Conservation (phyloP, 1,140 invertebrate species). For the Augochlora pura region DNA sequence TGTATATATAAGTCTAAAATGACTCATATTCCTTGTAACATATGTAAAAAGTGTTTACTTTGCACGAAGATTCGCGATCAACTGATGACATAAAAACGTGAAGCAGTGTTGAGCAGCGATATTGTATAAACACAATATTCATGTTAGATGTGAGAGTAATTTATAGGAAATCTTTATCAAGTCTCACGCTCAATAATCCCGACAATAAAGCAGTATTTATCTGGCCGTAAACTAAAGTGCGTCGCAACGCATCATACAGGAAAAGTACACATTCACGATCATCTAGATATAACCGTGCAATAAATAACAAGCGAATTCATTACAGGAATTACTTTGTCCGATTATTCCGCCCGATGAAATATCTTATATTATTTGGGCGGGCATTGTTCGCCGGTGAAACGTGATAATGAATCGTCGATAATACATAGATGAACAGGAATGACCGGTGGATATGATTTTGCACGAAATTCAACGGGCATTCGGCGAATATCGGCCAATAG, state of each 20-base stretch:
- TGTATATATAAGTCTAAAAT: no score
- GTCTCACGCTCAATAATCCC: no score
- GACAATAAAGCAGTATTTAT: no score
- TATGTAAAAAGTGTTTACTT: no score
- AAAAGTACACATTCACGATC: neutral
- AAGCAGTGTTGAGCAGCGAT: no score
- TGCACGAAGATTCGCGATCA: no score
- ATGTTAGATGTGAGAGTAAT: no score
- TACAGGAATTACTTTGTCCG: neutral
- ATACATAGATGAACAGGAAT: slow-evolving; percentile 5
- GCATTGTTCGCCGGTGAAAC: neutral
- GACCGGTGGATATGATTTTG: slow-evolving; percentile 12
- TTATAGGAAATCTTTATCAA: no score
- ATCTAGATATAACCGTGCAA: neutral
- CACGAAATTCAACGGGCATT: slow-evolving; percentile 4
- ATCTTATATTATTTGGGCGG: slow-evolving; percentile 12
- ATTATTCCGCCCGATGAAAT: neutral
- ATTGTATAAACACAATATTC: no score
- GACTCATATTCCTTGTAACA: no score
- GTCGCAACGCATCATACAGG: neutral
- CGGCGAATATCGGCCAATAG: neutral
- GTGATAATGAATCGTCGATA: neutral
- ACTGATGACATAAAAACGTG: no score
- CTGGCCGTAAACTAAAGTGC: no score
- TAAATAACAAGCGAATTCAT: neutral